Conservation (phyloP, 1,140 invertebrate genomes). For the Babylonia areolata region DNA sequence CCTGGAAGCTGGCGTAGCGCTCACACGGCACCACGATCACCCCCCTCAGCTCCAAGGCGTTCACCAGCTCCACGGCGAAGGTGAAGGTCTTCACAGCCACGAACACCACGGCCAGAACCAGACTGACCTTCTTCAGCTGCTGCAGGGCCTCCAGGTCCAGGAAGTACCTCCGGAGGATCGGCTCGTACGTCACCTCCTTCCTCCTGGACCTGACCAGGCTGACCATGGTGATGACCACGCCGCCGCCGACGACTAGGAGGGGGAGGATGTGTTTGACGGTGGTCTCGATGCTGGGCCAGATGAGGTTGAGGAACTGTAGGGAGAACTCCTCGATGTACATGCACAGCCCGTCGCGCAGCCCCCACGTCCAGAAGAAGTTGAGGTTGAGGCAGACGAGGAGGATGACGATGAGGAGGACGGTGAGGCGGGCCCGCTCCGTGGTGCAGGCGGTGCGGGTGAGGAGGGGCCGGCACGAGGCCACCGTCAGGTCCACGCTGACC, state of each 20-base stretch:
- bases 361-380: conserved; percentile 74
- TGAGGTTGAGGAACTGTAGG: conserved; percentile 58
- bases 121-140: conserved; percentile 54
- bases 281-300: conserved; percentile 66
- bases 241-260: conserved; percentile 49
- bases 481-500: conserved; percentile 66
- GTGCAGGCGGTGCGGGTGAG: conserved; percentile 68
- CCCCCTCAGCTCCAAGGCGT: conserved; percentile 34
- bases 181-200: conserved; percentile 25
- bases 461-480: conserved; percentile 63
- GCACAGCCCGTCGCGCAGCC: conserved; percentile 48
- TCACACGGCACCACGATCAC: conserved; percentile 46
- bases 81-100: conserved; percentile 41
- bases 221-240: conserved; percentile 43
- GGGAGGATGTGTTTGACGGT: conserved; percentile 63
- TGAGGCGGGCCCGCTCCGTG: conserved; percentile 64
- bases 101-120: conserved; percentile 54
- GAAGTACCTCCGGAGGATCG: conserved; percentile 64
- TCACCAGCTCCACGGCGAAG: conserved; percentile 35
- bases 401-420: conserved; percentile 68
- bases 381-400: conserved; percentile 71
- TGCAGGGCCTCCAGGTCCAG: conserved; percentile 61
- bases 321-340: conserved; percentile 63
- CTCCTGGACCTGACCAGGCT: conserved; percentile 28
- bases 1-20: neutral